These are phyloP conservation scores for Scaptomyza pallida DNA, from an alignment of 1,140 invertebrate genomes.

Conservation along the genomic window DNA sequence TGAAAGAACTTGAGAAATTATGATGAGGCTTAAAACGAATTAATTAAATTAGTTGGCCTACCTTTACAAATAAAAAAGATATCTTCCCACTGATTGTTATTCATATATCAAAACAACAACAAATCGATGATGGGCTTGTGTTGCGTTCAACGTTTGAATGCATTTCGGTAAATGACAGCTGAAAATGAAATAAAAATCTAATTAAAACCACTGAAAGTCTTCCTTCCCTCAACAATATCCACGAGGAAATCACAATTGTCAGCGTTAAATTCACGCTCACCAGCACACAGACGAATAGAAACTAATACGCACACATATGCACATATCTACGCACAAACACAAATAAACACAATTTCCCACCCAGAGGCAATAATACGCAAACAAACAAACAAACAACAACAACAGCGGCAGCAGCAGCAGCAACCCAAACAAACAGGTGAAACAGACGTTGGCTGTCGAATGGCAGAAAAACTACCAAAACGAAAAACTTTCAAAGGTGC, in stretches of 20 bases:
- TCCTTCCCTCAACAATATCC: not conserved
- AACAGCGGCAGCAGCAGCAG: conserved; percentile 17
- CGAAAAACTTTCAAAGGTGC: conserved; percentile 49
- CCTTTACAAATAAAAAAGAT: too few species aligned
- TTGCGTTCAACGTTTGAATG: conserved; percentile 10
- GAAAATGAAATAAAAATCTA: conserved; percentile 74
- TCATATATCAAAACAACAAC: conserved; percentile 6
- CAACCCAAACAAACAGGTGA: conserved; percentile 41
- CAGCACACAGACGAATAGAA: conserved; percentile 31
- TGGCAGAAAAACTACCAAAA: conserved; percentile 55
- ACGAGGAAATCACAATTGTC: conserved; percentile 75
- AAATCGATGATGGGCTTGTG: not conserved
- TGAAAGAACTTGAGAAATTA: conserved; percentile 11
- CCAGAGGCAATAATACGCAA: conserved; percentile 66
- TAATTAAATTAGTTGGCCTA: conserved; percentile 11
- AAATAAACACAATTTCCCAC: conserved; percentile 58
- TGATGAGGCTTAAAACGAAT: conserved; percentile 13
- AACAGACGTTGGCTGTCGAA: conserved; percentile 67
- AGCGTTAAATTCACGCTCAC: conserved; percentile 64
- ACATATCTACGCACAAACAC: conserved; percentile 25
- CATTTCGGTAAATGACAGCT: conserved; percentile 57
- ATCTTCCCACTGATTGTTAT: too few species aligned
- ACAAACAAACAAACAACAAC: conserved; percentile 48
- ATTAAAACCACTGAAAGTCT: conserved; percentile 70
- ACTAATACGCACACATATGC: conserved; percentile 20